These are phyloP conservation scores for Tachina lurida DNA, from an alignment of 2,888 invertebrate species.

Conservation along the genomic window DNA sequence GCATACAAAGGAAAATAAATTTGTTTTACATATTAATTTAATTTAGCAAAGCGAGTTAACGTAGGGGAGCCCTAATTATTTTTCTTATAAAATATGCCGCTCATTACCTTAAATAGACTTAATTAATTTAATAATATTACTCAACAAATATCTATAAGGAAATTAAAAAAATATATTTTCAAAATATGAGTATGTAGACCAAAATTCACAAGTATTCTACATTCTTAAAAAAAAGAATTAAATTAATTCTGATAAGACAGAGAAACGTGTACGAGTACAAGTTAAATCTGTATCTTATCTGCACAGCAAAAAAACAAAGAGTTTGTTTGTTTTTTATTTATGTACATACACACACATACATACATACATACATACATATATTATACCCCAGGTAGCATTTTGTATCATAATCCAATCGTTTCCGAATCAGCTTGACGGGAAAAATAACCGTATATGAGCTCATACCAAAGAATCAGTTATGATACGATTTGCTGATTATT, in stretches of 20 bases:
- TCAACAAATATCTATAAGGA: conserved; percentile 45
- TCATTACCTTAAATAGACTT: conserved; percentile 18
- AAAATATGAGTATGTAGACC: conserved; percentile 1
- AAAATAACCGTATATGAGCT: too few relatives aligned
- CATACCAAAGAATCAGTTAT: too few relatives aligned
- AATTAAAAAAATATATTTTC: conserved; percentile 10
- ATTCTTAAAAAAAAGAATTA: background rate
- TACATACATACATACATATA: background rate
- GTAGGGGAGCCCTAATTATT: too few relatives aligned
- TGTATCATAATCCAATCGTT: too few relatives aligned
- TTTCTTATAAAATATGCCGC: background rate
- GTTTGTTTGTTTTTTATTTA: conserved; percentile 14
- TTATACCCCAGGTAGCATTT: too few relatives aligned
- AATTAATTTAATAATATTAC: conserved; percentile 10
- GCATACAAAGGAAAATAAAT: too few relatives aligned
- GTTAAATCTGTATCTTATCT: conserved; percentile 43
- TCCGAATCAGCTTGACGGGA: too few relatives aligned
- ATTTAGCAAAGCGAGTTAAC: too few relatives aligned
- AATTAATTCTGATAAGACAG: background rate
- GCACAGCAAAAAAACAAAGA: conserved; percentile 15
- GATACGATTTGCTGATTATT: too few relatives aligned
- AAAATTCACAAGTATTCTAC: conserved; percentile 3
- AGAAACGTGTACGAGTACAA: conserved; percentile 26
- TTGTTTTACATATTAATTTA: too few relatives aligned
- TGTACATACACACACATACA: too few relatives aligned